A percentile compares a stretch with the other conserved stretches of the same genome.
These are phyloP conservation scores for Hybos culiciformis DNA, from an alignment of 2,888 invertebrate species.

Conservation along the genomic window DNA sequence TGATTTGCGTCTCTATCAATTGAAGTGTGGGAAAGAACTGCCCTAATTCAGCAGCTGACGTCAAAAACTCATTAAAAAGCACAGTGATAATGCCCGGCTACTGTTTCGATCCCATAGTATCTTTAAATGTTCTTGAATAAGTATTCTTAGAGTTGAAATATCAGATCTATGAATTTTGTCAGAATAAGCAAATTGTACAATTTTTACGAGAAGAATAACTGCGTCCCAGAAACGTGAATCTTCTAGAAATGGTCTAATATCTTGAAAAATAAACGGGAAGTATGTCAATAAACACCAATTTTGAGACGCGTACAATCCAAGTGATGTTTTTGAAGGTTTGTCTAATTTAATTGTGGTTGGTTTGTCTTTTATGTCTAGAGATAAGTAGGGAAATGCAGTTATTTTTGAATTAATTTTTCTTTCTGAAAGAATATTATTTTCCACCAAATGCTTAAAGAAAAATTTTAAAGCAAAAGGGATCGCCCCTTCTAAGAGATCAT, in stretches of 20 bases:
- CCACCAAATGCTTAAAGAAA: not conserved
- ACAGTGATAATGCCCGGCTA: no score
- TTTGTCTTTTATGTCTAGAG: constrained; percentile 1
- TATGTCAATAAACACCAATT: not conserved
- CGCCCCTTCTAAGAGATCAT: constrained; percentile 5
- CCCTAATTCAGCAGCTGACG: no score
- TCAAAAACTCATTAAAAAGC: no score
- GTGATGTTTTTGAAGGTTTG: not conserved
- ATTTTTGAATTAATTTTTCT: not conserved
- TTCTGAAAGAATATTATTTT: not conserved
- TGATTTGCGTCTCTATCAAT: no score
- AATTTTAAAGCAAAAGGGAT: constrained; percentile 1
- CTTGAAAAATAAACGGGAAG: not conserved
- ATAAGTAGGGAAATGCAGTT: not conserved
- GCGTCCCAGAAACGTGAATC: not conserved
- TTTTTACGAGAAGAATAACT: not conserved
- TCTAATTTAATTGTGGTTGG: not conserved
- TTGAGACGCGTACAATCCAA: not conserved
- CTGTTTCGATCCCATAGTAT: no score
- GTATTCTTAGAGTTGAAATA: not conserved
- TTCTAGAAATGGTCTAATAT: not conserved
- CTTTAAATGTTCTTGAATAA: not conserved
- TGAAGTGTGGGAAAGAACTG: no score
- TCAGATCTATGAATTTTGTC: not conserved
- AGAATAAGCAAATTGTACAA: not conserved